phyloP scores from a whole-genome alignment of 1,140 invertebrate genomes.

The Magallana angulata region DNA sequence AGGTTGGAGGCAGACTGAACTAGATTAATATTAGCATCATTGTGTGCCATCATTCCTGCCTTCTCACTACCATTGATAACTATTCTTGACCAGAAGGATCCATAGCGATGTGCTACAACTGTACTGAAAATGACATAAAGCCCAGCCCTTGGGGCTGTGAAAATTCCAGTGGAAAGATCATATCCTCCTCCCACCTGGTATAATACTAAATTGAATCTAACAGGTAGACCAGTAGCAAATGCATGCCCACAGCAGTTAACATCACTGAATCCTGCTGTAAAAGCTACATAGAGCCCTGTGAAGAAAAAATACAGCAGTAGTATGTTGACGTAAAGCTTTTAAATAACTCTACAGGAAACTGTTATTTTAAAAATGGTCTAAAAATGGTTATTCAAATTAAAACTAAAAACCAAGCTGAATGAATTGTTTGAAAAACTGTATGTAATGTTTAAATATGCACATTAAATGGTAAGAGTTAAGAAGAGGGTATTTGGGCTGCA shows the following conservation, averaged over 20 bases:
- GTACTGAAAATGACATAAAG: not conserved
- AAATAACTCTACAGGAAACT: too few species aligned
- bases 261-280: not conserved
- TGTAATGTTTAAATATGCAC: too few species aligned
- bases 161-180: not conserved
- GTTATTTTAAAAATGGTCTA: too few species aligned
- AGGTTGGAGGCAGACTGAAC: not conserved
- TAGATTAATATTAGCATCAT: not conserved
- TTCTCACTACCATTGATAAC: not conserved
- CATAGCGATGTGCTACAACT: not conserved
- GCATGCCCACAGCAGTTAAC: not conserved
- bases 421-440: too few species aligned
- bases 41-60: not conserved
- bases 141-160: not conserved
- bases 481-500: too few species aligned
- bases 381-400: too few species aligned
- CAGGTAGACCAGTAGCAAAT: not conserved
- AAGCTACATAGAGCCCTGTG: not conserved
- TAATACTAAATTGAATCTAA: not conserved
- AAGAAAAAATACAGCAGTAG: not conserved
- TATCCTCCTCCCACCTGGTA: constrained; percentile 14
- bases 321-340: too few species aligned
- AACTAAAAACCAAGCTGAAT: too few species aligned
- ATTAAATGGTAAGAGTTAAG: too few species aligned
- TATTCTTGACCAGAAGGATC: not conserved